Percentiles rank a stretch among this genome's conserved stretches.
Conservation (phyloP, 2,113 vertebrate genomes). For the Prolemur simus region DNA sequence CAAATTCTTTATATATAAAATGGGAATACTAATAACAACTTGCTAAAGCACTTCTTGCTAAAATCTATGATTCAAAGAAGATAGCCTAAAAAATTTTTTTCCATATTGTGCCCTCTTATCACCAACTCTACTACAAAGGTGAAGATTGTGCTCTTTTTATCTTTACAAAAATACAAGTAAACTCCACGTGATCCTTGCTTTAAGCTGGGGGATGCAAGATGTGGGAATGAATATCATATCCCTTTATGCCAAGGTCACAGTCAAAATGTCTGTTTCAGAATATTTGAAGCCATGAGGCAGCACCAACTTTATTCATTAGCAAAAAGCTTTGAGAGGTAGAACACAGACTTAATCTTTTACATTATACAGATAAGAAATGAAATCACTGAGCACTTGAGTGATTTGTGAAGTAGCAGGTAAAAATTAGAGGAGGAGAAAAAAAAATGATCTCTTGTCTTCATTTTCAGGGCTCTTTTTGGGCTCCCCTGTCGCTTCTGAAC, state of each 20-base stretch:
- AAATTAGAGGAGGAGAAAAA: not conserved
- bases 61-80: not conserved
- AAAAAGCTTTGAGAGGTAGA: constrained; percentile 32
- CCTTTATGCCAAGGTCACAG: not conserved
- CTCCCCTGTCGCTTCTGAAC: not conserved
- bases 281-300: not conserved
- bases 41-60: constrained; percentile 14
- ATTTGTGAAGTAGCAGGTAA: constrained; percentile 24
- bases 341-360: constrained; percentile 41
- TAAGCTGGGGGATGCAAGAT: not conserved
- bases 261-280: not conserved
- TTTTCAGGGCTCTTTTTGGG: not conserved
- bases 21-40: not conserved
- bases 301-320: constrained; percentile 10
- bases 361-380: constrained; percentile 59
- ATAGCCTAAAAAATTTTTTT: not conserved
- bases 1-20: not conserved
- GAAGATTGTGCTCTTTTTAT: not conserved
- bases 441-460: not conserved
- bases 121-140: not conserved
- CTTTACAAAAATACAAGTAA: not conserved
- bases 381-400: constrained; percentile 20
- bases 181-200: not conserved
- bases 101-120: not conserved
- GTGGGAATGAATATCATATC: not conserved